Conservation (phyloP, 64 coral and sea anemone species). For the Montipora foliosa region DNA sequence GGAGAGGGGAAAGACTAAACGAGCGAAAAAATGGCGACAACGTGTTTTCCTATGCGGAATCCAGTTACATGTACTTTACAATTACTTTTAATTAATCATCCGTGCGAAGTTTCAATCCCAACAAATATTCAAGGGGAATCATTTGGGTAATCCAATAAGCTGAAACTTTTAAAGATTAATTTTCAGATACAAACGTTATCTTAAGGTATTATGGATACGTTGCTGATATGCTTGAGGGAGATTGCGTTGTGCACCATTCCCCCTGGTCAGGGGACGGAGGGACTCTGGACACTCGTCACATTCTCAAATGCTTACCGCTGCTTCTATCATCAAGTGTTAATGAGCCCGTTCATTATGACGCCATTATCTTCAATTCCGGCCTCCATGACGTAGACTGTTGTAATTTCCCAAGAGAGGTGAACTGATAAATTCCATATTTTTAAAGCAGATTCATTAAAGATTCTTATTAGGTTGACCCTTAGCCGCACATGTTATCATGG, state of each 20-base stretch:
- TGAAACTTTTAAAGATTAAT: too few relatives aligned
- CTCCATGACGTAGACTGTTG: conserved; percentile 75
- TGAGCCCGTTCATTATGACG: conserved; percentile 72
- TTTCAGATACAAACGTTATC: neutral
- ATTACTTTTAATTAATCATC: too few relatives aligned
- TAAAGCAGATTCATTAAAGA: too few relatives aligned
- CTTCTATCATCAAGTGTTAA: conserved; percentile 69
- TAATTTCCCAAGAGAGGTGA: conserved; percentile 56
- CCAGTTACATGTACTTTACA: too few relatives aligned
- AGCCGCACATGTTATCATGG: too few relatives aligned
- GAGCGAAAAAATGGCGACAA: too few relatives aligned
- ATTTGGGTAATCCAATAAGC: too few relatives aligned
- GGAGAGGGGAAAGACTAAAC: too few relatives aligned
- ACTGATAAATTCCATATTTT: neutral
- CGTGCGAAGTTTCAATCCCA: too few relatives aligned
- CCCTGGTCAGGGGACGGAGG: conserved; percentile 78
- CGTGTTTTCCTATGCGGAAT: too few relatives aligned
- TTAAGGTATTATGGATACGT: conserved; percentile 51
- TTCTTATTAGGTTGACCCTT: too few relatives aligned
- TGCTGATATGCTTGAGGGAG: conserved; percentile 34
- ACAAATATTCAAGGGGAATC: too few relatives aligned
- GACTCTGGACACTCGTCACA: conserved; percentile 70
- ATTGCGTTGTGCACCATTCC: conserved; percentile 72
- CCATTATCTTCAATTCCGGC: conserved; percentile 70
- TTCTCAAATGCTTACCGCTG: conserved; percentile 72